A percentile compares a stretch with the other conserved stretches of the same genome.
Conservation (phyloP, 2,113 vertebrate species). For the Gymnarchus niloticus region DNA sequence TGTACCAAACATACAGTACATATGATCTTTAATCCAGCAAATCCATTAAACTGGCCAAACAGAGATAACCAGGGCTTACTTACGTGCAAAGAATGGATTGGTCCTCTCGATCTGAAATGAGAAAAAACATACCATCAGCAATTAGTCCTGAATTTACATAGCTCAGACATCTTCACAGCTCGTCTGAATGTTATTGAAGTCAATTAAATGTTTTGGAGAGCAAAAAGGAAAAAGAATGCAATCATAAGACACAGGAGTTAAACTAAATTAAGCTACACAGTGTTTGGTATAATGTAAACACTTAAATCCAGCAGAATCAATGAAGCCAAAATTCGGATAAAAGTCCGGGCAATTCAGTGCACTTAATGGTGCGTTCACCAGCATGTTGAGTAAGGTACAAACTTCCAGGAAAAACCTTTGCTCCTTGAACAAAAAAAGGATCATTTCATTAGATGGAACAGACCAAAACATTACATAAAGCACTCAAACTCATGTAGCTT, state of each 20-base stretch:
- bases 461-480: background rate
- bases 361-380: background rate
- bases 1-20: background rate
- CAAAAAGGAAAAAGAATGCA: background rate
- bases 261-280: background rate
- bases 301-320: background rate
- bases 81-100: constrained; percentile 99
- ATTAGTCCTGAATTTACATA: background rate
- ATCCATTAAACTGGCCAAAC: background rate
- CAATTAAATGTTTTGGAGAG: background rate
- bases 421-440: background rate
- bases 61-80: constrained; percentile 56
- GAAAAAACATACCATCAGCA: constrained; percentile 18
- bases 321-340: background rate
- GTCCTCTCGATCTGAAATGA: constrained; percentile 86
- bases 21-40: background rate
- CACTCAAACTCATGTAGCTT: background rate
- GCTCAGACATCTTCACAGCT: background rate
- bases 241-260: background rate
- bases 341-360: background rate
- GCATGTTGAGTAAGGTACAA: background rate
- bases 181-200: background rate
- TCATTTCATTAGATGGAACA: background rate
- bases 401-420: background rate
- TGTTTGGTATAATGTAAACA: background rate